Percentiles rank a stretch among this genome's conserved stretches.
Evolutionary conservation across 2,113 vertebrate genomes (phyloP).

Genomic region (Triplophysa dalaica): DNA sequence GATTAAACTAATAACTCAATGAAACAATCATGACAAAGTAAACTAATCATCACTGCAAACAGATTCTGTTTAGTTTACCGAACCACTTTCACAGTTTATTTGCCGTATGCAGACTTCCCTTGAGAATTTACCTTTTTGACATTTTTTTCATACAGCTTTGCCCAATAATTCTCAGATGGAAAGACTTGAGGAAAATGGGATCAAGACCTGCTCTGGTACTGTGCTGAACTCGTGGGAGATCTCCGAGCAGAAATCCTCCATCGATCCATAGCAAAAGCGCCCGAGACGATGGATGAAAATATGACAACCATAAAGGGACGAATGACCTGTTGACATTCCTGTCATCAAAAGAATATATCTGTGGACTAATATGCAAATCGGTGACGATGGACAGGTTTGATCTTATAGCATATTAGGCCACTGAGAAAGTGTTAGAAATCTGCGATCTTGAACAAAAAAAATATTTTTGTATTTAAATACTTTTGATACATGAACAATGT

Average conservation of each 20-base stretch:
- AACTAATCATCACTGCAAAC: background rate
- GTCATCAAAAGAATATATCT: background rate
- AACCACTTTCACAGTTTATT: background rate
- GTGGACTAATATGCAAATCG: background rate
- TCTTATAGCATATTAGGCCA: background rate
- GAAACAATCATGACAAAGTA: no score
- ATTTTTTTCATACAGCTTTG: slow-evolving; percentile 51
- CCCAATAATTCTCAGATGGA: slow-evolving; percentile 50
- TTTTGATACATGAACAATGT: background rate
- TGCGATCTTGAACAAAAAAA: slow-evolving; percentile 11
- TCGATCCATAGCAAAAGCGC: background rate
- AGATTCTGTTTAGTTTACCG: background rate
- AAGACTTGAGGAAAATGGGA: slow-evolving; percentile 46
- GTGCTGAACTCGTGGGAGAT: background rate
- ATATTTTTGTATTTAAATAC: slow-evolving; percentile 42
- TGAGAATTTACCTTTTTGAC: background rate
- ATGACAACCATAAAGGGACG: background rate
- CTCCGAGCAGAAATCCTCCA: slow-evolving; percentile 8
- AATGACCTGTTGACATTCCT: background rate
- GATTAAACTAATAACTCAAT: no score
- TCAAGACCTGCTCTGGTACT: background rate
- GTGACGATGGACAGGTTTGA: background rate
- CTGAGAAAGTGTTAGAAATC: slow-evolving; percentile 1
- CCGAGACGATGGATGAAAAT: background rate
- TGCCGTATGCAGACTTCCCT: background rate